Conservation (phyloP, 2,888 invertebrate genomes). For the Rhingia campestris region DNA sequence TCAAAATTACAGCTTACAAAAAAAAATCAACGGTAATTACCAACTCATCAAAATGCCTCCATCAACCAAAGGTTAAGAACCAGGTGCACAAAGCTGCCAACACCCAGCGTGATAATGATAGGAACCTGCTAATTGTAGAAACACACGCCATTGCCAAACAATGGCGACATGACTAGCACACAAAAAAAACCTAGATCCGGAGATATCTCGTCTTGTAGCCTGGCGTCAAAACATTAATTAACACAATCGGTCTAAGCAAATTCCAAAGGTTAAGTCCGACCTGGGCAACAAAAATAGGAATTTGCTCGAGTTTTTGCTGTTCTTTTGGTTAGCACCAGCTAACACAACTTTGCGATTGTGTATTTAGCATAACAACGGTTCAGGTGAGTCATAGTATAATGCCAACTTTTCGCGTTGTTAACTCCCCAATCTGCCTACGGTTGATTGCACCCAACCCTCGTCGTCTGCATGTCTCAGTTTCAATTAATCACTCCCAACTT, state of each 20-base stretch:
- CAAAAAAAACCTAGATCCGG: conserved; percentile 5
- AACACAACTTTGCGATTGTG: neutral
- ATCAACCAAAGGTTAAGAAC: neutral
- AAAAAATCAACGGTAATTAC: too few species aligned
- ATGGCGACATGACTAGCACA: conserved; percentile 16
- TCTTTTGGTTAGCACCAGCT: neutral
- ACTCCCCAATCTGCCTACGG: conserved; percentile 7
- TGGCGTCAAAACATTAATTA: conserved; percentile 26
- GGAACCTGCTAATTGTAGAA: conserved; percentile 12
- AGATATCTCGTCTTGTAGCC: conserved; percentile 1
- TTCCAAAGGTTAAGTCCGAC: neutral
- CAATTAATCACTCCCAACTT: conserved; percentile 67
- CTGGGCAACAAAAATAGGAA: conserved; percentile 1
- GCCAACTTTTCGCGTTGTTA: too few species aligned
- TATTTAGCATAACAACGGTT: neutral
- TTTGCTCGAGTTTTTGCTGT: neutral
- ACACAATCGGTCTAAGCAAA: conserved; percentile 7
- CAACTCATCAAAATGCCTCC: too few species aligned
- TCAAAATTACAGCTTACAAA: too few species aligned
- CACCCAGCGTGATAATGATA: neutral
- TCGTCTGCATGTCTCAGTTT: conserved; percentile 70
- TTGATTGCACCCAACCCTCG: conserved; percentile 49
- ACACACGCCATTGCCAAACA: conserved; percentile 11
- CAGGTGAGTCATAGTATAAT: neutral
- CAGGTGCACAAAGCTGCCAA: neutral